Evolutionary conservation across 1,140 invertebrate genomes (phyloP), one percentile per base, ranked within the genome.

Genomic region (Steinernema khuongi): DNA sequence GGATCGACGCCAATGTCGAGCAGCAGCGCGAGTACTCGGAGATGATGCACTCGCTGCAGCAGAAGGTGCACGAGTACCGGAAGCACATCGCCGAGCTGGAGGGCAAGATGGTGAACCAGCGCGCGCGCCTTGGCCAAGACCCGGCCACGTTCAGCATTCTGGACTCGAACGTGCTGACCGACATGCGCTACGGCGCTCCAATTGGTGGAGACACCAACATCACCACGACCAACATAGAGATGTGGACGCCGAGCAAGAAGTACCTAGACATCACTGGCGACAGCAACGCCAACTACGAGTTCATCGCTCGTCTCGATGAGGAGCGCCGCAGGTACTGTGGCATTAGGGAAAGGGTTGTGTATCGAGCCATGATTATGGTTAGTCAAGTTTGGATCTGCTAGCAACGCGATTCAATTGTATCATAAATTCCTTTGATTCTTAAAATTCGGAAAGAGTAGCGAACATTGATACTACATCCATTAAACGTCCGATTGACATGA

Each of bases 1-100:
- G 83, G 67, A 84, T 84, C 60, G 83, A 84, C 73, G 80, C 83
- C 43, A 84, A 80, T 71, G 83, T 81, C 68, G 83, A 84, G 67
- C 78, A 84, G 50, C 83, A 84, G 67, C 70, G 77, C 26, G 83
- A 84, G 69, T 85, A 85, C 67, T 83, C 80, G 18, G 83, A 84
- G 31, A 77, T 85, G 70, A 81, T 84, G 68, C 68, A 72, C 31
- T 68, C 77, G n/a, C 81, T 84, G 74, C 83, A 84, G 71, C 80
- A 79, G 44, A 85, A 84, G 80, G 71, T 83, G 4, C 76, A 78
- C 32, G 83, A 84, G 70, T 84, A 84, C 68, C 82, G 83, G 17
- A 78, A 79, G 50, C 83, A 84, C 60, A 85, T 84, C 69, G 73
- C 79, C 28, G 81, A 84, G 22, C 68, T 84, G n/a, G 81, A 84